These are phyloP conservation scores for Apodemus agrarius DNA, from an alignment of 2,797 vertebrate genomes.

Conservation along the genomic window DNA sequence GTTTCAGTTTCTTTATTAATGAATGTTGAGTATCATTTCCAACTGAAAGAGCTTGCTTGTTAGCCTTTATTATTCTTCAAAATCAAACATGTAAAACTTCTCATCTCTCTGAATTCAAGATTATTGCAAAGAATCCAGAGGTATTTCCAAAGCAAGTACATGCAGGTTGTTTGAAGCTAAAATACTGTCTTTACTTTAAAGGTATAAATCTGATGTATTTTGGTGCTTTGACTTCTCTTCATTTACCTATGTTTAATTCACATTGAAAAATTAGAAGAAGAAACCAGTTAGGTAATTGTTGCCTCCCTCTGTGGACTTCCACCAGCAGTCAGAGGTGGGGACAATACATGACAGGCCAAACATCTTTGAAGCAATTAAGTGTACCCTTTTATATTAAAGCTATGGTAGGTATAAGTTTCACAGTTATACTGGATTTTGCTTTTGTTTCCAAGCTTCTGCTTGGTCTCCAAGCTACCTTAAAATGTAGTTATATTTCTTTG, in stretches of 20 bases:
- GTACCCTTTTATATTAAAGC: neutral
- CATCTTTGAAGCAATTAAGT: neutral
- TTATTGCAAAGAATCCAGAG: neutral
- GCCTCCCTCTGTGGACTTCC: neutral
- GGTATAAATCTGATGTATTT: neutral
- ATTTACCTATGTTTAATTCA: neutral
- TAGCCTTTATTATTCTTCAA: neutral
- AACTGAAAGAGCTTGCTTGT: neutral
- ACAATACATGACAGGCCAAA: no score
- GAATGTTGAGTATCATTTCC: neutral
- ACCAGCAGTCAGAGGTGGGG: neutral
- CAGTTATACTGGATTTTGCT: neutral
- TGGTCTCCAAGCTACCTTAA: slow-evolving; percentile 9
- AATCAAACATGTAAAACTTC: neutral
- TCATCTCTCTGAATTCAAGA: neutral
- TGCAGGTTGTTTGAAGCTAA: neutral
- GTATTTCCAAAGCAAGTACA: neutral
- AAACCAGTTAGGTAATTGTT: neutral
- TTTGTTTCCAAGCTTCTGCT: neutral
- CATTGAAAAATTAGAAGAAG: neutral
- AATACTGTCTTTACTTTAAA: neutral
- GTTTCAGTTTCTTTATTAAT: neutral
- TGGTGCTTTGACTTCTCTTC: neutral
- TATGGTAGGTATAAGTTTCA: neutral
- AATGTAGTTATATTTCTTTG: neutral